phyloP scores from a whole-genome alignment of 2,113 vertebrate species.

The Propithecus coquereli region DNA sequence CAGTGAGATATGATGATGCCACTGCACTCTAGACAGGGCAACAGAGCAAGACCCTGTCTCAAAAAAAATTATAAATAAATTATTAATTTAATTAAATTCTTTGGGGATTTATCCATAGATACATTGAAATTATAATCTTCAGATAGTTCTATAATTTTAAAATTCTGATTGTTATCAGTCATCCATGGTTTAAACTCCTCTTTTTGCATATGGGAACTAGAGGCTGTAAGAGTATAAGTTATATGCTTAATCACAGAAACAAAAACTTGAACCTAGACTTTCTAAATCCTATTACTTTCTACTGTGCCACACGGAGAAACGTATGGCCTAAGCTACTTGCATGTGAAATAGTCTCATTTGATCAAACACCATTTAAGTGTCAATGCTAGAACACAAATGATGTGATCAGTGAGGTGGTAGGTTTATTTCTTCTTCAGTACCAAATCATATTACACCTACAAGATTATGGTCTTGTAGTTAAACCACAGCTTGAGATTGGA shows the following conservation, averaged over 20 bases:
- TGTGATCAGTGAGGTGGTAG: background rate
- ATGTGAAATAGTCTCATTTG: background rate
- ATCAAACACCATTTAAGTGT: background rate
- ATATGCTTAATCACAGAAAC: background rate
- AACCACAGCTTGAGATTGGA: background rate
- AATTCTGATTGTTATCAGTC: background rate
- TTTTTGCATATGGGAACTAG: background rate
- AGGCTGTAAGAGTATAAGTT: background rate
- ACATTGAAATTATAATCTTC: background rate
- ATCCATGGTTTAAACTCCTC: background rate
- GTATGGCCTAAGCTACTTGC: background rate
- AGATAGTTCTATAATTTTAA: background rate
- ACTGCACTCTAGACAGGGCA: too few species aligned
- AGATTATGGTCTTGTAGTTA: background rate
- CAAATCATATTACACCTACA: background rate
- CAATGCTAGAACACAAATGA: slow-evolving; percentile 31
- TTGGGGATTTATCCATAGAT: background rate
- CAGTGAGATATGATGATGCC: too few species aligned
- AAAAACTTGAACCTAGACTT: background rate
- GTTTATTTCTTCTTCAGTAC: background rate
- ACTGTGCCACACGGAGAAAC: background rate
- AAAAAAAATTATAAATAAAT: too few species aligned
- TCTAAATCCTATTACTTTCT: background rate
- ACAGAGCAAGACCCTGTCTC: too few species aligned
- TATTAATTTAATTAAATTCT: background rate